phyloP scores from a whole-genome alignment of 2,888 invertebrate species.

The Tachina lurida region DNA sequence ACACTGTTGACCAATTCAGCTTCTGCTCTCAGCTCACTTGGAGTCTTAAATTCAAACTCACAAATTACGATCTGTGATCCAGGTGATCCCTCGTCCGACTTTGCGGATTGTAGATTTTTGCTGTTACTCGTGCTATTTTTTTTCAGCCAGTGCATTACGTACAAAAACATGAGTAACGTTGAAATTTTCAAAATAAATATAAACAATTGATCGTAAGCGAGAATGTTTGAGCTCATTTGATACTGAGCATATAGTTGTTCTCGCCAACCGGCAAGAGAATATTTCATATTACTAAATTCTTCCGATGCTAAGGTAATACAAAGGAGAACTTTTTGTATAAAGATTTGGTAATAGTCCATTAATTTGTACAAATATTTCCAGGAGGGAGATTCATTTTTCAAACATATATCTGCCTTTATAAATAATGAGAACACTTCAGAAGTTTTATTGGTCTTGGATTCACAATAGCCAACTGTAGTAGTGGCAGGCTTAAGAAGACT shows the following conservation, averaged over 20 bases:
- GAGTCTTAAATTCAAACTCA: constrained; percentile 78
- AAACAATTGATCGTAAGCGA: constrained; percentile 76
- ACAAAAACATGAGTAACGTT: constrained; percentile 77
- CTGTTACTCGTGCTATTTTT: constrained; percentile 27
- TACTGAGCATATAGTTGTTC: constrained; percentile 51
- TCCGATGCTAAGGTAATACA: constrained; percentile 56
- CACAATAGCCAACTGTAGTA: constrained; percentile 19
- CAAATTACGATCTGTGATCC: constrained; percentile 71
- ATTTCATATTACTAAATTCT: constrained; percentile 62
- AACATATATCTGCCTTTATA: constrained; percentile 48
- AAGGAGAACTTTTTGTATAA: constrained; percentile 62
- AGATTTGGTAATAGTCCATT: constrained; percentile 54
- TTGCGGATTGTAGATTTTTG: not conserved
- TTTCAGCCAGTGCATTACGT: constrained; percentile 75
- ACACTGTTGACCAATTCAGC: constrained; percentile 76
- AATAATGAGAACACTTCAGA: constrained; percentile 47
- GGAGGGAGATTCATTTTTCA: constrained; percentile 53
- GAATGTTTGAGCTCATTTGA: constrained; percentile 64
- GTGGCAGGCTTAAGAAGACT: not conserved
- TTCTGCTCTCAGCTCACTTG: constrained; percentile 76
- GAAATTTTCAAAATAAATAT: constrained; percentile 76
- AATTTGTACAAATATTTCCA: constrained; percentile 67
- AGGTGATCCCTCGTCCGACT: not conserved
- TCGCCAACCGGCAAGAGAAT: constrained; percentile 67
- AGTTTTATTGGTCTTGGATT: not conserved